These are phyloP conservation scores for Oceanites oceanicus DNA, from an alignment of 2,113 vertebrate genomes.

Conservation along the genomic window DNA sequence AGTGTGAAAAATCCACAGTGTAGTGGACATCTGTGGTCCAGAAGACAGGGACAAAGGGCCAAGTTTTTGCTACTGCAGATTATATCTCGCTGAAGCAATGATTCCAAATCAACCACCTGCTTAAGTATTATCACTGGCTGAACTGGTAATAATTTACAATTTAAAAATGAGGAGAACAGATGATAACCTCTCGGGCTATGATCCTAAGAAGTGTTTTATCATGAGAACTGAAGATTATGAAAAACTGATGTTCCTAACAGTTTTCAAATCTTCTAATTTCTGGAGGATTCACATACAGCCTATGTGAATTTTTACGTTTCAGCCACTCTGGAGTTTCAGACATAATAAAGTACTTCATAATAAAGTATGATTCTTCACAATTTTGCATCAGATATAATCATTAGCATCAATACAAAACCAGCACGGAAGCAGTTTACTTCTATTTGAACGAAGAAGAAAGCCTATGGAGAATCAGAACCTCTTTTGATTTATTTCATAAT, in stretches of 20 bases:
- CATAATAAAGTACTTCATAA: background rate
- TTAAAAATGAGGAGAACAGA: background rate
- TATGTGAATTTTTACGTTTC: background rate
- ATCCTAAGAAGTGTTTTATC: background rate
- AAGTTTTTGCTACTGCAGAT: background rate
- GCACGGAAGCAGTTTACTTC: background rate
- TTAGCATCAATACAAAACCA: background rate
- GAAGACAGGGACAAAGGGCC: background rate
- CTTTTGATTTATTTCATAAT: background rate
- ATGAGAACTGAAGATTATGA: background rate
- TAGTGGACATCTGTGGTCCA: background rate
- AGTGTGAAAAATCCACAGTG: background rate
- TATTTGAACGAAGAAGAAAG: background rate
- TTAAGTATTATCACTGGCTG: background rate
- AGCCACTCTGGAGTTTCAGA: background rate
- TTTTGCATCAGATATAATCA: background rate
- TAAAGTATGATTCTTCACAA: background rate
- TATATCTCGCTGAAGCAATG: background rate
- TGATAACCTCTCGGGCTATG: background rate
- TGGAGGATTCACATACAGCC: background rate
- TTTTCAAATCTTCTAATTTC: background rate
- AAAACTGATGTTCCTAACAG: background rate
- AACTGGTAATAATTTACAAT: background rate
- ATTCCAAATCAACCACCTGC: background rate
- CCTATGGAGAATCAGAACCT: background rate